Conservation (phyloP, 2,113 vertebrate genomes). For the Tachuris rubrigastra region DNA sequence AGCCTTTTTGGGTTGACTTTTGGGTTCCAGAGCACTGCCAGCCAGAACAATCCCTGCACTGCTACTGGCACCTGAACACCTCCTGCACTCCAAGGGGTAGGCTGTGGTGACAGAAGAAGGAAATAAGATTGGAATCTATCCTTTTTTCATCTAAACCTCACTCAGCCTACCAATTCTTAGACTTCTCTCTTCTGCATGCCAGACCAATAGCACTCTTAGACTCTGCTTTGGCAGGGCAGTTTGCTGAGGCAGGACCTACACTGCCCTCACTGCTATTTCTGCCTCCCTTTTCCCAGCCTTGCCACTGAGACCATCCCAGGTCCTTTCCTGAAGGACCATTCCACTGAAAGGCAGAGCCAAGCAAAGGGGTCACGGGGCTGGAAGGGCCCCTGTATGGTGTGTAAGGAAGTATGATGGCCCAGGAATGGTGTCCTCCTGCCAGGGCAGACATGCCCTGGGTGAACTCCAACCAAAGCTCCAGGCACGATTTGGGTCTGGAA, state of each 20-base stretch:
- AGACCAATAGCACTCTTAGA: not conserved
- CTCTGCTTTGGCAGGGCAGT: not conserved
- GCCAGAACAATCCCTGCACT: not conserved
- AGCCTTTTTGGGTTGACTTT: not conserved
- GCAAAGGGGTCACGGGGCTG: not conserved
- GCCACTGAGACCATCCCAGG: not conserved
- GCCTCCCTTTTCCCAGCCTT: not conserved
- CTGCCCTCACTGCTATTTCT: not conserved
- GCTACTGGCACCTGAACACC: not conserved
- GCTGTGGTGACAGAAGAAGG: not conserved
- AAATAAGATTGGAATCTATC: not conserved
- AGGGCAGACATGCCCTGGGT: rapidly evolving
- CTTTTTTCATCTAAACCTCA: not conserved
- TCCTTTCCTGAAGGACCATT: not conserved
- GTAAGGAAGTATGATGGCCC: not conserved
- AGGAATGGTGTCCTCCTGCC: not conserved
- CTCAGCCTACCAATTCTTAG: not conserved
- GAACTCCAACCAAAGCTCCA: not conserved
- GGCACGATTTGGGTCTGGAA: not conserved
- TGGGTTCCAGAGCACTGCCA: not conserved
- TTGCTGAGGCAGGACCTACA: not conserved
- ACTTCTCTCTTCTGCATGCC: not conserved
- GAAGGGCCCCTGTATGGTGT: not conserved
- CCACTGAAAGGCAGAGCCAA: not conserved
- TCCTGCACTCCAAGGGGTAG: not conserved